Conservation (phyloP, 1,140 invertebrate genomes). For the Nasonia vitripennis region DNA sequence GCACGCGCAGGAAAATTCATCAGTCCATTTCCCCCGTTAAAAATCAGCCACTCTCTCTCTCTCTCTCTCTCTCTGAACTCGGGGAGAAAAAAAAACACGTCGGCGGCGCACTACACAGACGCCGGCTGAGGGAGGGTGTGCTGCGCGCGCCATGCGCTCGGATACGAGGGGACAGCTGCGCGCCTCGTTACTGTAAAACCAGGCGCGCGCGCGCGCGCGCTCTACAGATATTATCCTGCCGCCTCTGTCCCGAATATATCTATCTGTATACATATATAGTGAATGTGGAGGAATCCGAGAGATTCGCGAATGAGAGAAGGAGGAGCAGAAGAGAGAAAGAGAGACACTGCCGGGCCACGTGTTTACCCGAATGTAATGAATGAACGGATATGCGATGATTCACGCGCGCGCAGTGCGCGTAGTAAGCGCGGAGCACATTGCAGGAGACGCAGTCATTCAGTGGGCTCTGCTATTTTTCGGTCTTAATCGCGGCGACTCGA, state of each 20-base stretch:
- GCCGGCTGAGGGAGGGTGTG: background rate
- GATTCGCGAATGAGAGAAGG: background rate
- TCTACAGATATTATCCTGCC: background rate
- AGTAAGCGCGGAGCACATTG: constrained; percentile 35
- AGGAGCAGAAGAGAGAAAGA: background rate
- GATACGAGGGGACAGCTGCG: constrained; percentile 12
- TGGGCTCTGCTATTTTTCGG: no score
- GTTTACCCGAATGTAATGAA: constrained; percentile 14
- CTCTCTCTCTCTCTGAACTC: background rate
- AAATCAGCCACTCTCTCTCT: background rate
- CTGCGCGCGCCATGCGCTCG: background rate
- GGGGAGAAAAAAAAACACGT: background rate
- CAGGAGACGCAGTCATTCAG: background rate
- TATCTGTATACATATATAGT: background rate
- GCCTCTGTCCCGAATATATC: background rate
- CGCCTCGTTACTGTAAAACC: constrained; percentile 31
- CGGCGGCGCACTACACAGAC: background rate
- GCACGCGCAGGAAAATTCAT: background rate
- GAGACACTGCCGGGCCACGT: background rate
- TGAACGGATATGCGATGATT: constrained; percentile 9
- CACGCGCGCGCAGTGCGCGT: constrained; percentile 1
- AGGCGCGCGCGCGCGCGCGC: background rate
- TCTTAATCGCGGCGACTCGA: no score
- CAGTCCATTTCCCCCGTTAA: background rate
- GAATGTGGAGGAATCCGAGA: background rate